Evolutionary conservation across 2,113 vertebrate species (phyloP).

Genomic region (Aythya baeri): DNA sequence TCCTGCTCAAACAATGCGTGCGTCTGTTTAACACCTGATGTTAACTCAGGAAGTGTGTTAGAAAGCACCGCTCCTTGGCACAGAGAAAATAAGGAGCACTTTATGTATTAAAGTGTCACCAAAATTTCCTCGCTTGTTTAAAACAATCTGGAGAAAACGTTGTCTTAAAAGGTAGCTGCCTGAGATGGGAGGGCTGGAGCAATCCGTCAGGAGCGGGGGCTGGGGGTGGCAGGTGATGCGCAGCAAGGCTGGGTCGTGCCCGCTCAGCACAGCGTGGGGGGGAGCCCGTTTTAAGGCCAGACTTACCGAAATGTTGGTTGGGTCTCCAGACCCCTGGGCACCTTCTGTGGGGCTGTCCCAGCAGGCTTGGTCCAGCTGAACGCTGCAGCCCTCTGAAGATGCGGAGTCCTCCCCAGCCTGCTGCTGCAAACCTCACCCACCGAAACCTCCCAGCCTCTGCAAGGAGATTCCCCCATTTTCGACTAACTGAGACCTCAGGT

Average conservation of each 20-base stretch:
- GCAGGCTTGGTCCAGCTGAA: background rate
- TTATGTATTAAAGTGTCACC: conserved; percentile 68
- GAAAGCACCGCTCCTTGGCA: conserved; percentile 38
- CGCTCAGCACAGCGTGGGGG: background rate
- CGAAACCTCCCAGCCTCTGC: background rate
- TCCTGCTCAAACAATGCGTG: conserved; percentile 43
- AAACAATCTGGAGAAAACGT: conserved; percentile 23
- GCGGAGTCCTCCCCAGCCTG: background rate
- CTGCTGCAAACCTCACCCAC: background rate
- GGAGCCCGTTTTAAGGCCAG: background rate
- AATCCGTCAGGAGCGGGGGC: fast-evolving
- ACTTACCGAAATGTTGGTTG: background rate
- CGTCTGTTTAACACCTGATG: conserved; percentile 63
- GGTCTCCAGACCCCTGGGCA: background rate
- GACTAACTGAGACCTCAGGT: background rate
- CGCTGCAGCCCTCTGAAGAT: background rate
- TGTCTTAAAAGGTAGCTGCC: conserved; percentile 32
- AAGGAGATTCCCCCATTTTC: background rate
- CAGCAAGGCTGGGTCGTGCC: background rate
- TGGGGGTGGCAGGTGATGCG: background rate
- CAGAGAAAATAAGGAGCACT: conserved; percentile 57
- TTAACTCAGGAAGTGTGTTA: conserved; percentile 52
- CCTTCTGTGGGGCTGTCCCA: background rate
- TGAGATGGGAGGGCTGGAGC: background rate
- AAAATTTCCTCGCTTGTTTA: conserved; percentile 49